These are phyloP conservation scores for Eledone cirrhosa DNA, from an alignment of 2,888 invertebrate species.

Conservation along the genomic window DNA sequence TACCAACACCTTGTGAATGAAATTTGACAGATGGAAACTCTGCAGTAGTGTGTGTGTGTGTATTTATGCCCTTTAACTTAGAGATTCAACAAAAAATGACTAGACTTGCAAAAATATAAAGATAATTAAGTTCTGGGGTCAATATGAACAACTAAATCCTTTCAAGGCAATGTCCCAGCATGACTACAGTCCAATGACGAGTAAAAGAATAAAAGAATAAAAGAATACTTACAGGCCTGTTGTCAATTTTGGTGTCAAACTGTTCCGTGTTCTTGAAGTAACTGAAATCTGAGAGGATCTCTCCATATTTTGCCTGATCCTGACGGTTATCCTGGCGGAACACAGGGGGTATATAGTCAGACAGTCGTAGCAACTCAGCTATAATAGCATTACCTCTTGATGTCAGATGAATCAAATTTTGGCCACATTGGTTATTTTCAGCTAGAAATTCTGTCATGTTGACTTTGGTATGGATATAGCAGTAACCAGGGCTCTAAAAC, in stretches of 20 bases:
- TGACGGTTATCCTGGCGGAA: constrained; percentile 80
- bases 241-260: constrained; percentile 87
- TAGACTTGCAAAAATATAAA: too few species aligned
- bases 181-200: neutral
- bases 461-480: neutral
- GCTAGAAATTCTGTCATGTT: constrained; percentile 64
- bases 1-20: too few species aligned
- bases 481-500: too few species aligned
- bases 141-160: too few species aligned
- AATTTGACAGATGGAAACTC: too few species aligned
- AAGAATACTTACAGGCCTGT: constrained; percentile 80
- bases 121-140: too few species aligned
- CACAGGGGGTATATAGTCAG: constrained; percentile 76
- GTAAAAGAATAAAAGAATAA: neutral
- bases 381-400: constrained; percentile 95
- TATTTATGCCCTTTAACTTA: too few species aligned
- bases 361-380: constrained; percentile 90
- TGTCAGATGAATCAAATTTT: constrained; percentile 86
- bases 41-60: too few species aligned
- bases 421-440: constrained; percentile 90
- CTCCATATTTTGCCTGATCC: constrained; percentile 82
- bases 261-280: constrained; percentile 88
- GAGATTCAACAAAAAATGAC: too few species aligned
- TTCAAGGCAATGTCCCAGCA: too few species aligned
- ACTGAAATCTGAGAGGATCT: constrained; percentile 88